Conservation (phyloP, 2,113 vertebrate species). For the Tupaia tana region DNA sequence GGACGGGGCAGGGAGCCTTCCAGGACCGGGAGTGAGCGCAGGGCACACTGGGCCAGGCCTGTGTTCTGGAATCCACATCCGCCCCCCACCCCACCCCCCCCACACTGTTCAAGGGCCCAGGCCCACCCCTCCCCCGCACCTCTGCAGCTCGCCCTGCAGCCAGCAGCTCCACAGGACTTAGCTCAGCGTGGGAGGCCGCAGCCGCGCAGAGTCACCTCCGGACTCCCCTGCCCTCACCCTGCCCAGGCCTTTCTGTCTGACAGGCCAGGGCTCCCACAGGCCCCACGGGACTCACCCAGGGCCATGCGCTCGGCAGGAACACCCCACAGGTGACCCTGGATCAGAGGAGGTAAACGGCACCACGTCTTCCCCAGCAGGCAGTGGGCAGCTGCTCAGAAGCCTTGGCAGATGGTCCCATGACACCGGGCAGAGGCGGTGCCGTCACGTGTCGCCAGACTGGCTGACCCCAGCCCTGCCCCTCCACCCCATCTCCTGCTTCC, state of each 20-base stretch:
- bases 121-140: no score
- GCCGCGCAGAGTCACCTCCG: no score
- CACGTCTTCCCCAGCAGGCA: not conserved
- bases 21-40: no score
- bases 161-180: not conserved
- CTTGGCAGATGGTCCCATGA: not conserved
- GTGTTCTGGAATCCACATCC: no score
- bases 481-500: not conserved
- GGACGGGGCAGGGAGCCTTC: not conserved
- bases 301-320: not conserved
- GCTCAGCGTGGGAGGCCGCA: not conserved
- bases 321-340: not conserved
- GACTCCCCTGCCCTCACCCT: not conserved
- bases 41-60: no score
- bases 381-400: not conserved
- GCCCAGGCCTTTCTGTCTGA: not conserved
- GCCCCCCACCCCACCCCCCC: no score
- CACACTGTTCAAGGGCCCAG: no score
- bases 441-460: fast-evolving
- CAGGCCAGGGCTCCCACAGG: not conserved
- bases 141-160: no score
- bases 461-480: no score
- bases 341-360: not conserved
- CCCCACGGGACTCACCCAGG: not conserved
- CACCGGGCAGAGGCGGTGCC: not conserved